Conservation (phyloP, 2,113 vertebrate genomes). For the Plotosus lineatus region DNA sequence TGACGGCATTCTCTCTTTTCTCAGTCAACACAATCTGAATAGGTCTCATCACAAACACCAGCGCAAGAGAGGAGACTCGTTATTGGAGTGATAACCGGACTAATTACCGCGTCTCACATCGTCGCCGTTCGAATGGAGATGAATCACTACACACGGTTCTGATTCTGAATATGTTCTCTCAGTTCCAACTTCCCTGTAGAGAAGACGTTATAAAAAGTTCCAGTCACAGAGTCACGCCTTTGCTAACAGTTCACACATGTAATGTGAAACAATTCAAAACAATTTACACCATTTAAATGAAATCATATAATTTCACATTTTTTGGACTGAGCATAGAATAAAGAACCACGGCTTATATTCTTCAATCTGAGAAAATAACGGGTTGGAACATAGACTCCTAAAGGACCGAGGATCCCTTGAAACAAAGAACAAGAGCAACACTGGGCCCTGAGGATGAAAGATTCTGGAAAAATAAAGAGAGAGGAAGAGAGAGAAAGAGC, state of each 20-base stretch:
- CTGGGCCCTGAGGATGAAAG: fast-evolving
- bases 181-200: not conserved
- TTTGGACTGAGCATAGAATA: no score
- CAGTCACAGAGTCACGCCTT: not conserved
- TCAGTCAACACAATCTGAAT: not conserved
- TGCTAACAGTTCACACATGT: no score
- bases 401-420: not conserved
- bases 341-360: no score
- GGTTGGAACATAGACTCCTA: not conserved
- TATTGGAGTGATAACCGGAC: not conserved
- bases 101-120: not conserved
- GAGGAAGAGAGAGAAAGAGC: not conserved
- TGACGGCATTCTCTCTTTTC: not conserved
- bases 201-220: not conserved
- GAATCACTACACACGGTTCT: not conserved
- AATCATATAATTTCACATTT: no score
- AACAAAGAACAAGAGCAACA: not conserved
- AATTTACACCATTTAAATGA: no score
- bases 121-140: not conserved
- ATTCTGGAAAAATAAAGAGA: not conserved
- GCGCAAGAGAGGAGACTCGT: not conserved
- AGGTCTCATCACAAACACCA: not conserved
- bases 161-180: not conserved
- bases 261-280: no score
- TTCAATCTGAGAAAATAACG: no score